Conservation (phyloP, 2,888 invertebrate species). For the Parnassius apollo region DNA sequence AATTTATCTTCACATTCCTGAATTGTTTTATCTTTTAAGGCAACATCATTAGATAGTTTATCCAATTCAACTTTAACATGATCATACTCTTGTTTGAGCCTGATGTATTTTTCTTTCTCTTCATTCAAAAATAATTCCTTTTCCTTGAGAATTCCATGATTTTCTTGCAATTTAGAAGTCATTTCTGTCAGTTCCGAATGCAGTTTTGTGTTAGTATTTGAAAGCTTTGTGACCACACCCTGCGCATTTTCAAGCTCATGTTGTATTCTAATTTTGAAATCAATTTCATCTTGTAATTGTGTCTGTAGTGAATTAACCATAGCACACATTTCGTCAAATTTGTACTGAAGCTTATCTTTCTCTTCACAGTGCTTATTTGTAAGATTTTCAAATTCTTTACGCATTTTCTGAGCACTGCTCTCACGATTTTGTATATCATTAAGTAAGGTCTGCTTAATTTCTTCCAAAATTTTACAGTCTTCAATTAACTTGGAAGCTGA, state of each 20-base stretch:
- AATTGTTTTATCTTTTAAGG: conserved; percentile 13
- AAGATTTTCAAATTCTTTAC: conserved; percentile 48
- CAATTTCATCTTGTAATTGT: conserved; percentile 56
- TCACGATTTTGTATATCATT: conserved; percentile 46
- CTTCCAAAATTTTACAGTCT: conserved; percentile 43
- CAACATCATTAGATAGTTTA: conserved; percentile 7
- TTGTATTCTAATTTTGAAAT: conserved; percentile 50
- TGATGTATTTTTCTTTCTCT: conserved; percentile 1
- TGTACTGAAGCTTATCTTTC: conserved; percentile 43
- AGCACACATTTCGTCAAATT: conserved; percentile 53
- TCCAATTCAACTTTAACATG: conserved; percentile 7
- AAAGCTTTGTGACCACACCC: conserved; percentile 33
- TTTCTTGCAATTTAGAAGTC: conserved; percentile 39
- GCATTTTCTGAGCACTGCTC: conserved; percentile 39
- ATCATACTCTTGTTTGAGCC: conserved; percentile 4
- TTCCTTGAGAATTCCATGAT: conserved; percentile 40
- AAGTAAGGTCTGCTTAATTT: conserved; percentile 42
- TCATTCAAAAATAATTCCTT: conserved; percentile 40
- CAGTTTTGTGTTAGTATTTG: conserved; percentile 37
- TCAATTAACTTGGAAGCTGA: conserved; percentile 40
- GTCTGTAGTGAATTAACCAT: conserved; percentile 49
- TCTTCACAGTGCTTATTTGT: conserved; percentile 44
- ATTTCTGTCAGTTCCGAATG: conserved; percentile 36
- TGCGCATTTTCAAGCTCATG: conserved; percentile 39
- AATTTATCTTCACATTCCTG: conserved; percentile 23